Evolutionary conservation across 2,113 vertebrate species (phyloP).

Genomic region (Elaphurus davidianus): DNA sequence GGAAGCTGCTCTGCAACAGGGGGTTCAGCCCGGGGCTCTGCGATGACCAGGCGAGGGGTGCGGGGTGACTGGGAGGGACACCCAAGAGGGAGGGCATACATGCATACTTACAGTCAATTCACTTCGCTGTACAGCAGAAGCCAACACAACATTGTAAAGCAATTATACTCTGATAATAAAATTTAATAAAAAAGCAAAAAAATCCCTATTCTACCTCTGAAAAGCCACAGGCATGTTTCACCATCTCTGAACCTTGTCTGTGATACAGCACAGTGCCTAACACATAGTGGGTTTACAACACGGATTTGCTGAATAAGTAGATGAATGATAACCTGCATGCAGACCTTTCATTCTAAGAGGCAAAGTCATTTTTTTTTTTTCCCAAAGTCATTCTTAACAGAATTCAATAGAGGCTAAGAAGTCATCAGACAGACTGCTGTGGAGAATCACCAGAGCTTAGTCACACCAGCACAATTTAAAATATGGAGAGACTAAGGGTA

Average conservation of each 20-base stretch:
- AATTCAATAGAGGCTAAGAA: background rate
- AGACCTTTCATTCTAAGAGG: background rate
- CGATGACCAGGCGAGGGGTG: background rate
- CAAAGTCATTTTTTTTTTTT: background rate
- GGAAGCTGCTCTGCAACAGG: background rate
- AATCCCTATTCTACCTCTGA: background rate
- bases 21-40: background rate
- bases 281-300: background rate
- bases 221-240: background rate
- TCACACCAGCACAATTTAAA: background rate
- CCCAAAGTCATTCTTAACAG: background rate
- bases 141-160: background rate
- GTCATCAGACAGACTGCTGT: background rate
- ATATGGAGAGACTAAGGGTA: background rate
- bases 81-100: background rate
- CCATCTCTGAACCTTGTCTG: background rate
- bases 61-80: background rate
- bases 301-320: background rate
- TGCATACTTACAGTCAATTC: background rate
- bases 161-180: background rate
- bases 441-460: background rate
- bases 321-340: background rate
- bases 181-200: background rate
- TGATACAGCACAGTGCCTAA: background rate
- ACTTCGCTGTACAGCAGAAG: background rate